Conservation (phyloP, 2,888 invertebrate species). For the Neoscelio sp. region DNA sequence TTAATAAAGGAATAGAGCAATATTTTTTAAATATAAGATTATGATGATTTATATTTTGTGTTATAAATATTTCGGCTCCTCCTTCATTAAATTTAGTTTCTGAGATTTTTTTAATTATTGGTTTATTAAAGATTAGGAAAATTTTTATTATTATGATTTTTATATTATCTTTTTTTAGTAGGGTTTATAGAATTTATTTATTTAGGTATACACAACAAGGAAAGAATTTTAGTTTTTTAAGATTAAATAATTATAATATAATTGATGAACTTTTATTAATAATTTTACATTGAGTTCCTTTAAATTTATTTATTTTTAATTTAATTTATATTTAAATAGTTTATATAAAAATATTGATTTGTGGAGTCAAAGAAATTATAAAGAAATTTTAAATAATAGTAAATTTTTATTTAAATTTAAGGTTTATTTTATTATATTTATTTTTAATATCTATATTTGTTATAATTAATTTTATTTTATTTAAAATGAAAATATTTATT, state of each 20-base stretch:
- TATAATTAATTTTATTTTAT: constrained; percentile 78
- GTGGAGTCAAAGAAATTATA: constrained; percentile 86
- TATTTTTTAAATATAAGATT: constrained; percentile 85
- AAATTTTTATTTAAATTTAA: constrained; percentile 82
- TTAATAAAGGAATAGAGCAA: constrained; percentile 87
- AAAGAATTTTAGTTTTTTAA: constrained; percentile 81
- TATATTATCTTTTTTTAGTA: constrained; percentile 86
- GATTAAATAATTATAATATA: constrained; percentile 71
- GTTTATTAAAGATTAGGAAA: constrained; percentile 81
- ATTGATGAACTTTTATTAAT: constrained; percentile 85
- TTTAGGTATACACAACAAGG: constrained; percentile 87
- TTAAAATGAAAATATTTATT: constrained; percentile 83
- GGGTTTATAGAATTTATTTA: constrained; percentile 87
- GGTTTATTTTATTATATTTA: constrained; percentile 77
- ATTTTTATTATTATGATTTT: constrained; percentile 84
- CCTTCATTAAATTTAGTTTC: constrained; percentile 88
- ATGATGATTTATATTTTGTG: constrained; percentile 87
- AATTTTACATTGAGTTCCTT: constrained; percentile 86
- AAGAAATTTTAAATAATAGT: constrained; percentile 84
- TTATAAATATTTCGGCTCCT: constrained; percentile 87
- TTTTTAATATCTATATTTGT: constrained; percentile 76
- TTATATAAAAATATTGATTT: constrained; percentile 88
- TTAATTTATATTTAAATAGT: constrained; percentile 85
- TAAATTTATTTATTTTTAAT: constrained; percentile 86
- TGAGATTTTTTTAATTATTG: constrained; percentile 87